Evolutionary conservation across 2,888 invertebrate genomes (phyloP), one percentile per base, ranked within the genome.

Genomic region (Autographa gamma): DNA sequence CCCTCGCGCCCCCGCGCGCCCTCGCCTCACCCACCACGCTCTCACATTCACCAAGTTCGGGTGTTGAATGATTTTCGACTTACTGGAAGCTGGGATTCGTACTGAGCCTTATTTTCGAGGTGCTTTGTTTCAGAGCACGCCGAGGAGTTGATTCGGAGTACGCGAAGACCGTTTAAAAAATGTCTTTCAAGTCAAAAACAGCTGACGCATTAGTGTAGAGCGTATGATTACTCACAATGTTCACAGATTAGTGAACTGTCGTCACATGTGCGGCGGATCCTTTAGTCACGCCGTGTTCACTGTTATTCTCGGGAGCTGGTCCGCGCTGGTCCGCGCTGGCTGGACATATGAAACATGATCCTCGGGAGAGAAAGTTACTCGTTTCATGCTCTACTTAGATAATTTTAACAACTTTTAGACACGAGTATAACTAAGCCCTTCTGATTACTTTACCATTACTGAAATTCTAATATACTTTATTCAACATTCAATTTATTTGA

Each of bases 41-140:
- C 85, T 88, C 86, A 90, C 92, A 91, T 90, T 91, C 91, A 91
- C 90, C 90, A 89, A 87, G 83, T 88, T 87, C 81, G 85, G 85
- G 79, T 85, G 88, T 85, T 90, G 87, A 89, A 92, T 91, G 91
- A 90, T 92, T 89, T 88, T 85, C 82, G 79, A 85, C 76, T 82
- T 77, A 73, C 77, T 73, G 77, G 73, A 74, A 76, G 63, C 73
- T 67, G 66, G 64, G 77, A 66, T 66, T 68, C 60, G 63, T 66
- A 61, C 65, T 52, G 60, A 76, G 43, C n/a, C 78, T 65, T 71
- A 73, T 72, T 72, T 72, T 61, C 71, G 64, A 16, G 56, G 16
- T 62, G 66, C 63, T 73, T 71, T 72, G 77, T 73, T 67, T 38
- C 58, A 58, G 19, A 19, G 19, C 34, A 48, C 68, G 60, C 54